A percentile compares a stretch with the other conserved stretches of the same genome.
phyloP scores from a whole-genome alignment of 1,140 invertebrate genomes.

The Vanessa atalanta region DNA sequence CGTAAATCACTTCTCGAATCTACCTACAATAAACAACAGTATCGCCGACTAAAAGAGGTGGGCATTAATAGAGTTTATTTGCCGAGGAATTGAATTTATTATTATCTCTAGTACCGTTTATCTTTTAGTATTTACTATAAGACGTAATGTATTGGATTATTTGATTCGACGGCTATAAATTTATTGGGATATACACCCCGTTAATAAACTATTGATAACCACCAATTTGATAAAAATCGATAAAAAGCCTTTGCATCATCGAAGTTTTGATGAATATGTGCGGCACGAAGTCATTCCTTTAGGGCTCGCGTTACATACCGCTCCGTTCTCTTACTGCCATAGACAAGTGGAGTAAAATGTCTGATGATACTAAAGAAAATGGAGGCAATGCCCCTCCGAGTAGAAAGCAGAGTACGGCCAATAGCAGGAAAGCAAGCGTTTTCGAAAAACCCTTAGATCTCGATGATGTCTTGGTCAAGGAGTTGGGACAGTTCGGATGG shows the following conservation, averaged over 20 bases:
- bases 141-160: too few species aligned
- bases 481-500: constrained; percentile 62
- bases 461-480: constrained; percentile 62
- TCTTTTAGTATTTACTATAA: too few species aligned
- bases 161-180: not conserved
- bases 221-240: not conserved
- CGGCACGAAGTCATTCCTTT: not conserved
- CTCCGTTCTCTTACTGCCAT: not conserved
- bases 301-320: not conserved
- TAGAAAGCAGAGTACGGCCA: not conserved
- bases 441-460: constrained; percentile 47
- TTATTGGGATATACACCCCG: not conserved
- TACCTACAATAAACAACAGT: too few species aligned
- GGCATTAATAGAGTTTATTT: too few species aligned
- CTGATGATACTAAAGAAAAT: not conserved
- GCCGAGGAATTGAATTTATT: too few species aligned
- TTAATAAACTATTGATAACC: not conserved
- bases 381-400: not conserved
- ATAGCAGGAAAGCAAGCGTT: not conserved
- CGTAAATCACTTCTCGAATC: too few species aligned
- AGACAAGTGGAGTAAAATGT: not conserved
- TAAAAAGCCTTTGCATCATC: not conserved
- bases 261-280: not conserved
- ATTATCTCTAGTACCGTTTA: too few species aligned
- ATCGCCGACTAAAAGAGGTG: too few species aligned